Conservation (phyloP, 2,797 vertebrate species). For the Sebastes taczanowskii region DNA sequence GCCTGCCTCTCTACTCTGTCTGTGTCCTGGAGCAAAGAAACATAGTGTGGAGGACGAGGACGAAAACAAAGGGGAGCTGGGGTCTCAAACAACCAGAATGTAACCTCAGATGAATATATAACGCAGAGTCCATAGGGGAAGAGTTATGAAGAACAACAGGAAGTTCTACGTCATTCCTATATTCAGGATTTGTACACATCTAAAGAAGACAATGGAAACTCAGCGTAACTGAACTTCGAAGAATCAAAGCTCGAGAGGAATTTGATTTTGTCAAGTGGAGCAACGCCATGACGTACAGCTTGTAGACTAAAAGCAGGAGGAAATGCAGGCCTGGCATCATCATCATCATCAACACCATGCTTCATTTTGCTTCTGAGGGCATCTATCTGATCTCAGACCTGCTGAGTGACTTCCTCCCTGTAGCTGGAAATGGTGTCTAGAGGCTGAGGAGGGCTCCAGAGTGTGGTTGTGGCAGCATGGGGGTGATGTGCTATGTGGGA, state of each 20-base stretch:
- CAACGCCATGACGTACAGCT: background rate
- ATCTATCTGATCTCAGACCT: background rate
- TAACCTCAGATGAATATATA: background rate
- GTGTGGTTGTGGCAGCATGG: slow-evolving; percentile 72
- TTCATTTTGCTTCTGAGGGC: background rate
- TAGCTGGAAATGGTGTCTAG: slow-evolving; percentile 21
- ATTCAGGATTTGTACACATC: slow-evolving; percentile 5
- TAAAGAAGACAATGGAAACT: background rate
- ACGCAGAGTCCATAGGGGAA: slow-evolving; percentile 2
- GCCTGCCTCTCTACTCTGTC: slow-evolving; percentile 43
- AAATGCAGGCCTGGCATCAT: slow-evolving; percentile 19
- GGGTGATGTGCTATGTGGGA: slow-evolving; percentile 75
- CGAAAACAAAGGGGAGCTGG: slow-evolving; percentile 2
- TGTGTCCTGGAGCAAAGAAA: slow-evolving; percentile 52
- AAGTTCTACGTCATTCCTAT: slow-evolving; percentile 15
- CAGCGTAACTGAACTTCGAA: background rate
- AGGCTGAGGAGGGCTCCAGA: slow-evolving; percentile 43
- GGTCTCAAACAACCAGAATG: slow-evolving; percentile 4
- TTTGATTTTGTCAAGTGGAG: slow-evolving; percentile 1
- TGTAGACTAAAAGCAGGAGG: background rate
- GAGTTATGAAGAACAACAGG: slow-evolving; percentile 8
- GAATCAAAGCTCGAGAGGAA: background rate
- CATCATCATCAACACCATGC: background rate
- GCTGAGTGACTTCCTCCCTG: background rate
- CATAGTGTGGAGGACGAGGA: slow-evolving; percentile 24